Base-by-base conservation (phyloP, 2,113 vertebrate genomes). In the Ceyx cyanopectus region DNA sequence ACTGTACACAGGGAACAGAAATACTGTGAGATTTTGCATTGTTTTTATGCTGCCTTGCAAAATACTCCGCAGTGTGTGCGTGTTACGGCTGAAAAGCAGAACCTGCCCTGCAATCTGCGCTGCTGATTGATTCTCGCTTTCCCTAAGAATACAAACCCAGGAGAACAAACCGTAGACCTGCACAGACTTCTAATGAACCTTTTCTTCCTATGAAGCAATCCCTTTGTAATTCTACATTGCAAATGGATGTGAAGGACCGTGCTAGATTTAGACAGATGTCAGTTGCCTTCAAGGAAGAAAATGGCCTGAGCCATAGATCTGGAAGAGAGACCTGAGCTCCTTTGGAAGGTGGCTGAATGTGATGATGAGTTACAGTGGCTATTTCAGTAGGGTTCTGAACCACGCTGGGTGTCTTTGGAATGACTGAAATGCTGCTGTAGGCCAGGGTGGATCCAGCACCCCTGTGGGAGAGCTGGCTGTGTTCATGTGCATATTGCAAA, bases 401-500 rank as follows among this genome's bases (percentile, higher is more conserved):
- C 48, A 23, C 30, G 20, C 10, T 58, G 40, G 3, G 8, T 74
- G 89, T 29, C 56, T 80, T 79, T 50, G 27, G 65, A 69, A 34
- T 22, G 43, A 30, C 83, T 87, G 61, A 88, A 95, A 87, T 75
- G 32, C 57, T 61, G 43, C 66, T 65, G 51, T 46, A 87, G 56
- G 41, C 79, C 84, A 92, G 43, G 81, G 61, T 10, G 37, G 74
- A 41, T 86, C 45, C 17, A 63, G 20, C 6, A 12, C 61, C 0
- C 7, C 46, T 81, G 45, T 62, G 63, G 81, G 65, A 79, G 58
- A 66, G 69, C 67, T 48, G 46, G 43, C 68, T 34, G 40, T 74
- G 72, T 94, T 96, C 90, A 94, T 95, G 88, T 96, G 89, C 92
- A 94, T 92, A 89, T 78, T 87, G 83, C 74, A 72, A 63, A 14